These are phyloP conservation scores for Eupithecia insigniata DNA, from an alignment of 2,888 invertebrate species.

Conservation along the genomic window DNA sequence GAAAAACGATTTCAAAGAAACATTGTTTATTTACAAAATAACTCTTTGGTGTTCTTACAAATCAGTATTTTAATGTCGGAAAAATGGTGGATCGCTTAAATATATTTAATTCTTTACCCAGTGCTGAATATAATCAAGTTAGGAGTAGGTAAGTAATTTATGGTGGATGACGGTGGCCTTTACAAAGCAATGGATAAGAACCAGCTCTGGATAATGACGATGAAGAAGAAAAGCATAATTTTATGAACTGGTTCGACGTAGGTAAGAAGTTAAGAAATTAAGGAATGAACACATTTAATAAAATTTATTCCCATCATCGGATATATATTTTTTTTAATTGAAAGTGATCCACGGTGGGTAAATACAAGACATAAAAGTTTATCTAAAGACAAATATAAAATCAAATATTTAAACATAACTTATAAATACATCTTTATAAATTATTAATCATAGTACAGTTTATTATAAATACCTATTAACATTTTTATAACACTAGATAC, in stretches of 20 bases:
- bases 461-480: background rate
- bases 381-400: background rate
- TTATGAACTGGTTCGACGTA: background rate
- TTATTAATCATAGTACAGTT: background rate
- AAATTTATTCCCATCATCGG: background rate
- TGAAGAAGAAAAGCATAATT: too few relatives aligned
- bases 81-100: background rate
- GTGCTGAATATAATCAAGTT: background rate
- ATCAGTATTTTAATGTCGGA: background rate
- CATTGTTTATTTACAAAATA: conserved; percentile 14
- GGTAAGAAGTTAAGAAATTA: too few relatives aligned
- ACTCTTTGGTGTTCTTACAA: background rate
- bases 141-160: background rate
- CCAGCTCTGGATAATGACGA: background rate
- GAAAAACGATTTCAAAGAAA: conserved; percentile 12
- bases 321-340: background rate
- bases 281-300: background rate
- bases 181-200: background rate
- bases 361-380: background rate
- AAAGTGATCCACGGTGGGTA: background rate
- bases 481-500: background rate
- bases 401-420: background rate
- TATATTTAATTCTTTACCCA: background rate
- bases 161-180: background rate
- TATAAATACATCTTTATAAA: background rate